phyloP scores from a whole-genome alignment of 2,797 vertebrate genomes.

The Sebastes hopkinsi region DNA sequence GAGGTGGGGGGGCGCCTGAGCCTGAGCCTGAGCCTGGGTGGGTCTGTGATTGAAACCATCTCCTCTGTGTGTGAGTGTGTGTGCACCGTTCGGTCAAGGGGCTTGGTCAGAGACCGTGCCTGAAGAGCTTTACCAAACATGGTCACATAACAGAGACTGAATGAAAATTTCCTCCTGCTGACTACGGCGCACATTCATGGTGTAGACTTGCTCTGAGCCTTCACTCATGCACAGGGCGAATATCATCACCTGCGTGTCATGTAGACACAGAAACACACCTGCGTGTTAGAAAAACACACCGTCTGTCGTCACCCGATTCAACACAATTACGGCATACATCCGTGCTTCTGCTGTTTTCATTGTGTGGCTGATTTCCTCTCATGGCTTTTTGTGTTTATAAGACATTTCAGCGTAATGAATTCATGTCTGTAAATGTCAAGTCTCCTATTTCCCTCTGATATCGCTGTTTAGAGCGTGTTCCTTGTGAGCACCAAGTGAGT shows the following conservation, averaged over 20 bases:
- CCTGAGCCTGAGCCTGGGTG: slow-evolving; percentile 16
- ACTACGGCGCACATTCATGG: slow-evolving; percentile 36
- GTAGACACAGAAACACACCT: slow-evolving; percentile 29
- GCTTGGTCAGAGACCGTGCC: slow-evolving; percentile 70
- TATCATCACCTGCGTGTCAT: slow-evolving; percentile 34
- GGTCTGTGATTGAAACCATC: slow-evolving; percentile 79
- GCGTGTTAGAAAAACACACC: neutral
- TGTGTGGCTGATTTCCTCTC: neutral
- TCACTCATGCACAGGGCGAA: neutral
- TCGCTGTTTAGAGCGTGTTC: neutral
- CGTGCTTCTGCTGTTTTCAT: neutral
- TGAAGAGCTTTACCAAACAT: slow-evolving; percentile 86
- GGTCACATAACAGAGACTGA: slow-evolving; percentile 81
- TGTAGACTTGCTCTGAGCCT: neutral
- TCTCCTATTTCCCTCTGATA: neutral
- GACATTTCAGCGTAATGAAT: slow-evolving; percentile 29
- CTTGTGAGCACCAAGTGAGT: neutral
- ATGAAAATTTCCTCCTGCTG: slow-evolving; percentile 66
- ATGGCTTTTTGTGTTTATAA: neutral
- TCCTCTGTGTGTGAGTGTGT: slow-evolving; percentile 21
- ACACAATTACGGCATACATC: neutral
- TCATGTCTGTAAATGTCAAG: slow-evolving; percentile 3
- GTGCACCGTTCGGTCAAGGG: slow-evolving; percentile 64
- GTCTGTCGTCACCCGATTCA: neutral
- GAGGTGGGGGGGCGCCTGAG: slow-evolving; percentile 2